A percentile compares a stretch with the other conserved stretches of the same genome.
phyloP scores from a whole-genome alignment of 2,888 invertebrate genomes.

The Epirrita christyi region DNA sequence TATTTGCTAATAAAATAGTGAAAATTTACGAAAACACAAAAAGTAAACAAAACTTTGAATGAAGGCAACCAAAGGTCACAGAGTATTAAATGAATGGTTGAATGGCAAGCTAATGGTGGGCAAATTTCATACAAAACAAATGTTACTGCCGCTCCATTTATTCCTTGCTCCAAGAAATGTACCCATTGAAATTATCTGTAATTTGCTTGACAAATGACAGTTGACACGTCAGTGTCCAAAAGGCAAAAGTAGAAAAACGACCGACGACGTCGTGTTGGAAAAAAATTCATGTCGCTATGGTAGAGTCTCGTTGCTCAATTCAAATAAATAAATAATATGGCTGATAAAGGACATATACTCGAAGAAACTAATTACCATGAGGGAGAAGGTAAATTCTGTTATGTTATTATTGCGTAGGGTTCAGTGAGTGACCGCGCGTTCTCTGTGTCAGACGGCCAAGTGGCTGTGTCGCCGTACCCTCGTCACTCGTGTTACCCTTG shows the following conservation, averaged over 20 bases:
- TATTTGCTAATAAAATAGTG: too few relatives aligned
- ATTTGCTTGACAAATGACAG: constrained; percentile 65
- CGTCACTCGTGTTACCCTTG: constrained; percentile 81
- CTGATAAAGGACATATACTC: constrained; percentile 82
- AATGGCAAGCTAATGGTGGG: too few relatives aligned
- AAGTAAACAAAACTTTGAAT: too few relatives aligned
- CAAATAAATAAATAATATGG: constrained; percentile 79
- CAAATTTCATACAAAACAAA: too few relatives aligned
- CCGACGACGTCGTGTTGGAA: constrained; percentile 67
- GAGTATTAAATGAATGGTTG: too few relatives aligned
- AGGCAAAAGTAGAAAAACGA: constrained; percentile 45
- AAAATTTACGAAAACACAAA: too few relatives aligned
- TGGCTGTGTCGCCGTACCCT: constrained; percentile 66
- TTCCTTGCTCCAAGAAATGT: too few relatives aligned
- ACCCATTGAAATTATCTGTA: not conserved
- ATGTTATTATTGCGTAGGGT: constrained; percentile 73
- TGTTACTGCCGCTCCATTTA: too few relatives aligned
- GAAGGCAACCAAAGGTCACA: too few relatives aligned
- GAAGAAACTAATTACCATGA: constrained; percentile 79
- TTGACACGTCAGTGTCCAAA: constrained; percentile 49
- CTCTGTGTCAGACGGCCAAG: constrained; percentile 59
- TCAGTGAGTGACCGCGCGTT: constrained; percentile 69
- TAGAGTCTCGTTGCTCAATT: constrained; percentile 68
- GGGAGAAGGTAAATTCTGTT: constrained; percentile 82
- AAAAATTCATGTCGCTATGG: constrained; percentile 81